Percentiles rank a stretch among this genome's conserved stretches.
phyloP scores from a whole-genome alignment of 2,113 vertebrate genomes.

The Collichthys lucidus region DNA sequence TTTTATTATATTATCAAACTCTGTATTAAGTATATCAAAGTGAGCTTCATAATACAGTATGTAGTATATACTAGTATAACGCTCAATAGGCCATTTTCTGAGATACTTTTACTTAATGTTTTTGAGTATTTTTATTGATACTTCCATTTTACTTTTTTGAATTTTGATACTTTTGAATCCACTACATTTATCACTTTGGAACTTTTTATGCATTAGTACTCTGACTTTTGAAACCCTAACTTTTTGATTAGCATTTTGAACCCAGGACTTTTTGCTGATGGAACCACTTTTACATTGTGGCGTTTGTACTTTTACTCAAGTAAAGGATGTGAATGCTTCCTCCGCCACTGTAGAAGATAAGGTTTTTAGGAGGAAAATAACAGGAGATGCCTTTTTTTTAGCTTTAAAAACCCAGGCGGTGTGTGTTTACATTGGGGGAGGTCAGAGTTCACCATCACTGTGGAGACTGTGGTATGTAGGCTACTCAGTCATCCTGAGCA shows the following conservation, averaged over 20 bases:
- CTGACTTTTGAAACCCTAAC: too few relatives aligned
- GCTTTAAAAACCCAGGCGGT: slow-evolving; percentile 10
- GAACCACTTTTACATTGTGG: neutral
- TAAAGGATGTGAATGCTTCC: neutral
- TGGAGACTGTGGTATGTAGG: slow-evolving; percentile 36
- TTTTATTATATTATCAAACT: too few relatives aligned
- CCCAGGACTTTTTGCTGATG: neutral
- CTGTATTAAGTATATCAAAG: too few relatives aligned
- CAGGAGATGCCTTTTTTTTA: slow-evolving; percentile 11
- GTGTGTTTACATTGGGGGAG: slow-evolving; percentile 67
- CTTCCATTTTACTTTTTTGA: too few relatives aligned
- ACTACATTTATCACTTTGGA: too few relatives aligned
- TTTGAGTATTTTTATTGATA: too few relatives aligned
- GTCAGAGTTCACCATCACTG: slow-evolving; percentile 64
- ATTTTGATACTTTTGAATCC: too few relatives aligned
- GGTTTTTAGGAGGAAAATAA: slow-evolving; percentile 1
- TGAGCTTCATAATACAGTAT: too few relatives aligned
- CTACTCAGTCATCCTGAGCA: neutral
- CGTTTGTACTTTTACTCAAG: neutral
- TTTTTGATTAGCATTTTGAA: neutral
- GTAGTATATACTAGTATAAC: too few relatives aligned
- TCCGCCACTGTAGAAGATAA: neutral
- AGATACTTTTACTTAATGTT: too few relatives aligned
- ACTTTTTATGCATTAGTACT: too few relatives aligned
- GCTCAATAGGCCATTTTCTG: too few relatives aligned